These are phyloP conservation scores for Amblyopsis hoosieri DNA, from an alignment of 2,797 vertebrate genomes.

Conservation along the genomic window DNA sequence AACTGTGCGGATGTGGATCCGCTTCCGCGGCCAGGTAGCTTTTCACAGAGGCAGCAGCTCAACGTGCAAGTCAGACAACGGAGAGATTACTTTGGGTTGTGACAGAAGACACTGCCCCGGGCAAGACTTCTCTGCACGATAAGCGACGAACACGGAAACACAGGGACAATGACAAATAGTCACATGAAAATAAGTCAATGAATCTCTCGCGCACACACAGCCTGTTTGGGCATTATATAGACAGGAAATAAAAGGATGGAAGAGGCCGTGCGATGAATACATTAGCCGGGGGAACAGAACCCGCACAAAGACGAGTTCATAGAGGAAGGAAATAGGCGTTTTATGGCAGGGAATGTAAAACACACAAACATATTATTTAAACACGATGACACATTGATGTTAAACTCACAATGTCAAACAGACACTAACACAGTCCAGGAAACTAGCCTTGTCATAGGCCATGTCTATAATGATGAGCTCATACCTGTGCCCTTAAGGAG, in stretches of 20 bases:
- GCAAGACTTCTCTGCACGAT: slow-evolving; percentile 14
- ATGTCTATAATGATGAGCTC: slow-evolving; percentile 42
- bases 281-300: slow-evolving; percentile 26
- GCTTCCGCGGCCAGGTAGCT: slow-evolving; percentile 24
- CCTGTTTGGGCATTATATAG: slow-evolving; percentile 25
- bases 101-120: slow-evolving; percentile 24
- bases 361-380: slow-evolving; percentile 27
- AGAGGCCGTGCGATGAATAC: neutral
- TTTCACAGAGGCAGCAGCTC: slow-evolving; percentile 14
- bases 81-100: slow-evolving; percentile 35
- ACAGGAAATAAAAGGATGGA: neutral
- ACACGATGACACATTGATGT: slow-evolving; percentile 10
- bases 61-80: slow-evolving; percentile 57
- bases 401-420: neutral
- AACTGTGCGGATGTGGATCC: slow-evolving; percentile 1
- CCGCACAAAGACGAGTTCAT: no score
- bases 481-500: slow-evolving; percentile 25
- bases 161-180: slow-evolving; percentile 1
- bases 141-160: no score
- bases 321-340: slow-evolving; percentile 51
- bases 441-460: slow-evolving; percentile 21
- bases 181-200: neutral
- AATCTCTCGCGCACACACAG: slow-evolving; percentile 5
- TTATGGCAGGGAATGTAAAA: slow-evolving; percentile 35
- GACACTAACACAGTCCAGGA: slow-evolving; percentile 16